Evolutionary conservation across 2,113 vertebrate species (phyloP).

Genomic region (Nicator chloris): DNA sequence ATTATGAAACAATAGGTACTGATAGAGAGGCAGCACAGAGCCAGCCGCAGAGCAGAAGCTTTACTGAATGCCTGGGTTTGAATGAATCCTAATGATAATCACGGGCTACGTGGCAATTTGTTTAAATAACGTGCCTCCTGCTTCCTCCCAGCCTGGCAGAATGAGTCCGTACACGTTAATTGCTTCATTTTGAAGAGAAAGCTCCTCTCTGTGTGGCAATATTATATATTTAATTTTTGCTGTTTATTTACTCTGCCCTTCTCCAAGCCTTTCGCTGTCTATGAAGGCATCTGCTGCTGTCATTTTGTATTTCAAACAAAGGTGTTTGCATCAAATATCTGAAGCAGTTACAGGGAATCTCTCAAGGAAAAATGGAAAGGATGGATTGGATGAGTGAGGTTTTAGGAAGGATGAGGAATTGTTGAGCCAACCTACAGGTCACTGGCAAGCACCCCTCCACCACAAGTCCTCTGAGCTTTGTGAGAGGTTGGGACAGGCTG

Average conservation of each 20-base stretch:
- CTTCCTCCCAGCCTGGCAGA: slow-evolving; percentile 7
- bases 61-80: slow-evolving; percentile 37
- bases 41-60: slow-evolving; percentile 46
- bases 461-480: not conserved
- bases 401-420: not conserved
- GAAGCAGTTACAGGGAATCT: not conserved
- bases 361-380: not conserved
- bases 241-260: slow-evolving; percentile 39
- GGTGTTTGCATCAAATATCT: not conserved
- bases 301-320: not conserved
- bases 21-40: slow-evolving; percentile 50
- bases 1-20: slow-evolving; percentile 59
- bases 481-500: not conserved
- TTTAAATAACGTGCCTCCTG: slow-evolving; percentile 26
- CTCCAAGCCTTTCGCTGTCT: not conserved
- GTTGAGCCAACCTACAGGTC: not conserved
- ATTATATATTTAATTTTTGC: not conserved
- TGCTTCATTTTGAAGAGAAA: slow-evolving; percentile 19
- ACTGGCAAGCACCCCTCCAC: not conserved
- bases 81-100: slow-evolving; percentile 64
- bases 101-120: slow-evolving; percentile 33
- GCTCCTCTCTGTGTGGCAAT: not conserved
- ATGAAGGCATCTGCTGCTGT: not conserved
- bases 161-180: not conserved
- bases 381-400: not conserved